phyloP scores from a whole-genome alignment of 2,797 vertebrate species.

The Rhinogobio ventralis region DNA sequence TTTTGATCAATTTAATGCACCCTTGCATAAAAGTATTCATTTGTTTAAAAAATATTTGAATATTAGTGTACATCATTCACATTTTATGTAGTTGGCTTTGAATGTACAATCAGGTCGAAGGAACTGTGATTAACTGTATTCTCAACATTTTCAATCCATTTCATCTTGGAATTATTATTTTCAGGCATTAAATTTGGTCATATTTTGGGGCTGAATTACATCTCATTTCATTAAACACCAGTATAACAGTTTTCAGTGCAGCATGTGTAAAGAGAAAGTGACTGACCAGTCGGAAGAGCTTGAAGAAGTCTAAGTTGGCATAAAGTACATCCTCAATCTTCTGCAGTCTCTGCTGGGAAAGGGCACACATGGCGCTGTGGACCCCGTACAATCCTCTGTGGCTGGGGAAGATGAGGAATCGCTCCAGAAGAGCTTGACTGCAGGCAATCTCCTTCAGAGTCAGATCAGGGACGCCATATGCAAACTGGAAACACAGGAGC shows the following conservation, averaged over 20 bases:
- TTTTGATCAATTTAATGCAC: too few species aligned
- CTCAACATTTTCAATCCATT: background rate
- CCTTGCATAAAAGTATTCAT: background rate
- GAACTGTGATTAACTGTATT: background rate
- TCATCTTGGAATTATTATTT: background rate
- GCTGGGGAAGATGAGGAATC: slow-evolving; percentile 91
- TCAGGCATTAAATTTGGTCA: background rate
- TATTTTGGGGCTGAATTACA: background rate
- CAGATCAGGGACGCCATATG: slow-evolving; percentile 87
- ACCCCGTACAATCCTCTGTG: slow-evolving; percentile 80
- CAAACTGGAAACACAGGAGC: slow-evolving; percentile 80
- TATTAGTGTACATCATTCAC: background rate
- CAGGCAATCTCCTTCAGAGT: slow-evolving; percentile 93
- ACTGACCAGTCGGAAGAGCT: slow-evolving; percentile 91
- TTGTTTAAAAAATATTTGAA: background rate
- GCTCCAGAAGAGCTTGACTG: slow-evolving; percentile 86
- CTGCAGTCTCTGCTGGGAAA: slow-evolving; percentile 88
- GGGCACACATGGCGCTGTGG: slow-evolving; percentile 89
- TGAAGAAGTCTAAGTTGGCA: slow-evolving; percentile 93
- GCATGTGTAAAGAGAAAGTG: background rate
- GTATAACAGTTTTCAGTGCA: background rate
- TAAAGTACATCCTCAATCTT: slow-evolving; percentile 91
- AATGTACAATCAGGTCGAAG: background rate
- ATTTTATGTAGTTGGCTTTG: background rate
- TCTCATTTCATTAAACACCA: background rate